Evolutionary conservation across 2,888 invertebrate genomes (phyloP).

Genomic region (Eucera pruinosa): DNA sequence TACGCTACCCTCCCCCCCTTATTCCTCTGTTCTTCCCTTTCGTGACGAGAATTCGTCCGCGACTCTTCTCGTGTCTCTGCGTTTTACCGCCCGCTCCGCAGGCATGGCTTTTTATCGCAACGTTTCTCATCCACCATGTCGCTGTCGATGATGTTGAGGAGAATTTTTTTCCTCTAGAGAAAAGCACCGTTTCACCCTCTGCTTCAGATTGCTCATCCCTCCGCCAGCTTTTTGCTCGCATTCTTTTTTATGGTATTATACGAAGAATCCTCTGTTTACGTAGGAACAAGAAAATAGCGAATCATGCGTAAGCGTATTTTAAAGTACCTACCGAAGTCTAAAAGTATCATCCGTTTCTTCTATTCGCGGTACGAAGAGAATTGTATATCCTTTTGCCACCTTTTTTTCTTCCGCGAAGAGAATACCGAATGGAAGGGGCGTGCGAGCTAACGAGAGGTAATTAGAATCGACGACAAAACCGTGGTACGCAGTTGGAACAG

Average conservation of each 20-base stretch:
- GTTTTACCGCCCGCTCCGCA: constrained; percentile 33
- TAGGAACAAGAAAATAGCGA: too few relatives aligned
- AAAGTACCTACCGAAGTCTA: too few relatives aligned
- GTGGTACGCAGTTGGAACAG: constrained; percentile 60
- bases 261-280: too few relatives aligned
- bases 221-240: background rate
- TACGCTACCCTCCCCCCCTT: background rate
- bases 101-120: constrained; percentile 34
- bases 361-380: background rate
- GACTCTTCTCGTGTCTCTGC: constrained; percentile 24
- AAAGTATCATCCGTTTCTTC: background rate
- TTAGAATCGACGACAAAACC: constrained; percentile 55
- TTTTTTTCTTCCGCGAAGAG: background rate
- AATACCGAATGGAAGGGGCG: background rate
- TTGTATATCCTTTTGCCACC: background rate
- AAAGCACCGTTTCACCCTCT: background rate
- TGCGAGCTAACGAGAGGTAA: constrained; percentile 40
- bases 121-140: background rate
- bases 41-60: constrained; percentile 34
- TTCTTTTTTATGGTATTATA: background rate
- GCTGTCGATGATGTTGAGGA: constrained; percentile 12
- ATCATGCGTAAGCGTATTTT: background rate
- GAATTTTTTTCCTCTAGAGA: constrained; percentile 6
- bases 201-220: constrained; percentile 5
- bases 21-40: too few relatives aligned